Base-by-base conservation (phyloP, 2,113 vertebrate genomes). In the Clarias gariepinus region DNA sequence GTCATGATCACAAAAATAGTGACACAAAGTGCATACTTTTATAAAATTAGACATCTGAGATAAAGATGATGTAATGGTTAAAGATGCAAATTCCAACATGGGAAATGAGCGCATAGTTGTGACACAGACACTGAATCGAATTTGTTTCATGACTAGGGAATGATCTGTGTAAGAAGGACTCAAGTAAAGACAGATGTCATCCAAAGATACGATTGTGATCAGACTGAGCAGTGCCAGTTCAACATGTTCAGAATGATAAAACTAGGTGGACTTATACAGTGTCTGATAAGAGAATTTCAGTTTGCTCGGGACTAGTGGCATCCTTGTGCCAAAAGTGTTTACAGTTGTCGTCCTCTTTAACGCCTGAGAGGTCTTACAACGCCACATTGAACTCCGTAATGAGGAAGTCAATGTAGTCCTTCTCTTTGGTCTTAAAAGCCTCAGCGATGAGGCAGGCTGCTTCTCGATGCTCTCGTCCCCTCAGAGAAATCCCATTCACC, bases 321-420 rank as follows among this genome's bases (percentile, higher is more conserved):
- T 16, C 73, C 53, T 78, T 58, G 30, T 30, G 25, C 71, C 73
- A 53, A 21, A 78, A 33, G 28, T 41, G 80, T 64, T 66, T 82
- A 47, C 15, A 47, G 60, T 80, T 36, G 1, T 78, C 8, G 15
- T 80, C 57, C 57, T 61, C 55, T 60, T 33, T 10, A 60, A 33
- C 1, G 76, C 16, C 28, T 60, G 55, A 80, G 53, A 90, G 91
- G 89, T 76, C 85, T 92, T 98, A 99, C 93, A 98, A 96, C 21
- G 97, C 96, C 21, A 99, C 96, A 3, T 99, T 99, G 92, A 99
- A 99, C 73, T 99, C 98, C 3, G 98, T 99, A 92, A 99, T 97
- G 91, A 99, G 92, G 92, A 99, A 99, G 93, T 99, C 98, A 4
- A 99, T 94, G 89, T 97, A 91, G 94, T 98, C 97, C 83, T 94